Evolutionary conservation across 2,113 vertebrate species (phyloP), one percentile per base, ranked within the genome.

Genomic region (Dinomys branickii): DNA sequence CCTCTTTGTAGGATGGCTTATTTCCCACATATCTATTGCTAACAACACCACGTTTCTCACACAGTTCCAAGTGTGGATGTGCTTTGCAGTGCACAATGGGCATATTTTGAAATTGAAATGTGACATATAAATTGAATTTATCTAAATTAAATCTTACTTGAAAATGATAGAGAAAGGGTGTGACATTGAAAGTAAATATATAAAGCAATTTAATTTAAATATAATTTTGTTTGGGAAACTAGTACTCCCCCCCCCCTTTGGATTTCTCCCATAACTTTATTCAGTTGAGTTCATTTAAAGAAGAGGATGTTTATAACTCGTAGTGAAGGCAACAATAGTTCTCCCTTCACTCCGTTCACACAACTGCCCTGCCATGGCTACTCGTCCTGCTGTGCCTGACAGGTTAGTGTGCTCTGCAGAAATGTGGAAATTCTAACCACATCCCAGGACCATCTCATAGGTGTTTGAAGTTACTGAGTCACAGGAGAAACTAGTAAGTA

Each of bases 141-240:
- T 38, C 26, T 89, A 87, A 95, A 63, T 87, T 78, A 88, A 88
- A 54, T 84, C 7, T 83, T 63, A 89, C 75, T 93, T 96, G 30
- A 56, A 95, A 81, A 84, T 90, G 16, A 86, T 82, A n/a, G 5
- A n/a, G 7, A 94, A 86, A 84, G 2, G 67, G 0, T 78, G 78
- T 54, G 4, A 81, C 73, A 80, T 47, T 94, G 26, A 61, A 92
- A 61, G 20, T 90, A 86, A 95, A 87, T 50, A 83, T 35, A 86
- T n/a, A 80, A 63, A 83, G 38, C 10, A 58, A 92, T 75, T 52
- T 56, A 90, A 94, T 59, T 77, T 71, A 38, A 95, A n/a, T 69
- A 24, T 91, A 47, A 59, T 58, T 92, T 59, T 92, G 26, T 75
- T 92, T 94, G 28, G 75, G 17, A 11, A 69, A 85, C 77, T 50